Evolutionary conservation across 2,888 invertebrate species (phyloP), one percentile per base, ranked within the genome.

Genomic region (Lordiphosa fenestrarum): DNA sequence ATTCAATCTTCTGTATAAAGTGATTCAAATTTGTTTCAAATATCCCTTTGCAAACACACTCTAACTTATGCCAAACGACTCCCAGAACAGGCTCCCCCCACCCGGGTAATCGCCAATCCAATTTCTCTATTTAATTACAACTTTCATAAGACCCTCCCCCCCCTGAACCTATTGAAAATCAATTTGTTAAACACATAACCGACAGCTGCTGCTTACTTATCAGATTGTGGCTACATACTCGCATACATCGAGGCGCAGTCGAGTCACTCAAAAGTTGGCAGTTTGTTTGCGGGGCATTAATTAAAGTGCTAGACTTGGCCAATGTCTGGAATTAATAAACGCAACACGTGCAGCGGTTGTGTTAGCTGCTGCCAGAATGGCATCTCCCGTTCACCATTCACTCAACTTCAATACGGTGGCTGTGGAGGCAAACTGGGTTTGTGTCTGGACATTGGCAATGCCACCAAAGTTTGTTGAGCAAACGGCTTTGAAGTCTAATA

Each of bases 401-500:
- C 30, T 30, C 25, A 30, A 10, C 30, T 9, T 10, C 30, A 30
- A 30, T 30, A 30, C 9, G 42, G 30, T 30, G 25, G 13, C 30
- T 4, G 13, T 19, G 5, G 13, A 30, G 15, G 23, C 19, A 19
- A 19, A 3, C 19, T 19, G 13, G 21, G 23, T 15, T 9, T 21
- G 40, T 39, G 58, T 47, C 56, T 65, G 64, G 65, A 57, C 70
- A 47, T 47, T 40, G 67, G 61, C 73, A 64, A 66, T 66, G 70
- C 41, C 55, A 62, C 41, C 55, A 62, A 84, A 76, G 84, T 73
- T 76, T 81, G 84, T 73, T 63, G 64, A 47, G 64, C 58, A 66
- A 83, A 83, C 59, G 54, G 84, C 81, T 80, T 85, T 80, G 85
- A 85, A 73, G 85, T 80, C 81, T 80, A 85, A 80, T 80, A 85